Conservation (phyloP, 1,140 invertebrate genomes). For the Diabrotica virgifera region DNA sequence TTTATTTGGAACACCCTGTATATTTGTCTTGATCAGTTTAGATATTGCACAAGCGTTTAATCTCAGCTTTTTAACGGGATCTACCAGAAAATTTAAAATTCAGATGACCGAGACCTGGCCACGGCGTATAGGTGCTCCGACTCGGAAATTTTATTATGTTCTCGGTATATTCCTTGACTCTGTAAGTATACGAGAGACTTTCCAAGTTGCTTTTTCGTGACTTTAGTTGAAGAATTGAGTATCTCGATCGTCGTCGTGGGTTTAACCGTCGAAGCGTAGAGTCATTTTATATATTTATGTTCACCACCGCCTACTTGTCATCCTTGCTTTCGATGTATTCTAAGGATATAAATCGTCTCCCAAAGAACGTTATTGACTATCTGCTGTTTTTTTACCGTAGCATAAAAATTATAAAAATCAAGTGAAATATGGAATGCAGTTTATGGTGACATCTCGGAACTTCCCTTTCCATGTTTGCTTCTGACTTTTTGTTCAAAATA, state of each 20-base stretch:
- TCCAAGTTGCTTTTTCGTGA: not conserved
- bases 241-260: not conserved
- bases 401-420: not conserved
- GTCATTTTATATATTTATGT: slow-evolving; percentile 3
- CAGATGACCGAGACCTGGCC: not conserved
- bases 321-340: not conserved
- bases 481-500: too few relatives aligned
- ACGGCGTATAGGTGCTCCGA: not conserved
- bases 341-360: not conserved
- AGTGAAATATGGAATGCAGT: not conserved
- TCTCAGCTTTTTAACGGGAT: too few relatives aligned
- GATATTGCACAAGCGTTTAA: too few relatives aligned
- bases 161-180: not conserved
- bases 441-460: too few relatives aligned
- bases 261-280: not conserved
- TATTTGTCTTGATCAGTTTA: too few relatives aligned
- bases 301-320: not conserved
- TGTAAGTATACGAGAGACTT: not conserved
- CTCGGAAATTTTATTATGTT: not conserved
- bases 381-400: not conserved
- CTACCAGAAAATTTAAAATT: not conserved
- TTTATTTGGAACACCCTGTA: too few relatives aligned
- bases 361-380: not conserved
- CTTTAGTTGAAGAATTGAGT: not conserved
- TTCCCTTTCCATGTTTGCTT: too few relatives aligned